These are phyloP conservation scores for Bemisia tabaci DNA, from an alignment of 1,140 invertebrate genomes.

Conservation along the genomic window DNA sequence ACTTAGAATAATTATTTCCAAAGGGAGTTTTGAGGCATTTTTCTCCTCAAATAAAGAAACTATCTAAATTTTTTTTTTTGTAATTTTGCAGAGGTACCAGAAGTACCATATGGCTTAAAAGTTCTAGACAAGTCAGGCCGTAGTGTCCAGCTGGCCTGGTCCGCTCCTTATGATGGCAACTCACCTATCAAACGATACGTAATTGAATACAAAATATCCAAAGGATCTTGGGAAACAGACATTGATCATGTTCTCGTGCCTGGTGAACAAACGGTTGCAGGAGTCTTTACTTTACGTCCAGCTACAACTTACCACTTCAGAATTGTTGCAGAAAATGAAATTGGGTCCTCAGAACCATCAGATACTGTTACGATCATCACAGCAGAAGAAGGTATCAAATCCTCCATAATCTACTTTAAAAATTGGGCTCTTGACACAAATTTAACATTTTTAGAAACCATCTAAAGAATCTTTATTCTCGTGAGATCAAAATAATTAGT, in stretches of 20 bases:
- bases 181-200: constrained; percentile 82
- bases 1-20: too few species aligned
- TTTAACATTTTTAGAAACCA: too few species aligned
- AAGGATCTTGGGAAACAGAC: constrained; percentile 56
- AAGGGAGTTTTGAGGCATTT: too few species aligned
- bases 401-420: too few species aligned
- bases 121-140: constrained; percentile 83
- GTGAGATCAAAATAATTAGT: too few species aligned
- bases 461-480: too few species aligned
- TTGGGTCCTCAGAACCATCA: constrained; percentile 81
- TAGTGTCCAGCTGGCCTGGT: constrained; percentile 81
- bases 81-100: constrained; percentile 64
- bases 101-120: constrained; percentile 78
- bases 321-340: constrained; percentile 87
- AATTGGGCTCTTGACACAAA: too few species aligned
- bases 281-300: constrained; percentile 75
- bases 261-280: constrained; percentile 70
- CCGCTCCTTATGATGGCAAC: constrained; percentile 87
- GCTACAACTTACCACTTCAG: constrained; percentile 84
- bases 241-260: constrained; percentile 73
- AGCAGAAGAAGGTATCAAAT: constrained; percentile 80
- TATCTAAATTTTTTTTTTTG: constrained; percentile 9
- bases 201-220: constrained; percentile 85
- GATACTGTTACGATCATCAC: constrained; percentile 86
- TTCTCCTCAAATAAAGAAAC: too few species aligned